Base-by-base conservation (phyloP, 2,113 vertebrate species). In the Triplophysa rosa region DNA sequence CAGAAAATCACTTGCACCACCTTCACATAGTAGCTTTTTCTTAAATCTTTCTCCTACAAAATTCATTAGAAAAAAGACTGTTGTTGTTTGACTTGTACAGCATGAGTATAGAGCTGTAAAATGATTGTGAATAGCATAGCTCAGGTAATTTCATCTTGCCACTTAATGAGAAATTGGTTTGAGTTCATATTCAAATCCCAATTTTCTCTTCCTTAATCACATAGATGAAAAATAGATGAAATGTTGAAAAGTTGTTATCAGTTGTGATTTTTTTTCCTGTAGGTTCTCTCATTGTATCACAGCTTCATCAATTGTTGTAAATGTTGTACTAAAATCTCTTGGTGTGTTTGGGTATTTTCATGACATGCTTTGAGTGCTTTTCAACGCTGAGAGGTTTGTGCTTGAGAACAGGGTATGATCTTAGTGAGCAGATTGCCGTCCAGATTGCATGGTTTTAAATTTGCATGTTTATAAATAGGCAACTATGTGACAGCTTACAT, bases 371-470 rank as follows among this genome's bases (percentile, higher is more conserved):
- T 63, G 62, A 64, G 63, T 24, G 71, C 29, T 76, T 64, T 17
- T 47, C 5, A 74, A 45, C 84, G 83, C 72, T 67, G 82, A 80
- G 78, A 72, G 82, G 69, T 68, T 26, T 21, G 78, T 77, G 74
- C 54, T 84, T 74, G 83, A 84, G 67, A 84, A 65, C 84, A 87
- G 80, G 85, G 77, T 87, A 89, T 87, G 89, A 88, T 87, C 80
- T 88, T 79, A 75, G 77, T 62, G 66, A 91, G 89, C 88, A 91
- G 91, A 87, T 87, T 93, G 89, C 86, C 33, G 79, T 78, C 85
- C 90, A 91, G 88, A 91, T 90, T 93, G 90, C 33, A 37, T 37
- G 81, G 45, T 86, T 67, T 81, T 87, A 85, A 87, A 69, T 77
- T 81, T 63, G 45, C 72, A 69, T 69, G 45, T 77, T 81, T 64